Base-by-base conservation (phyloP, 2,113 vertebrate species). In the Catharus fuscescens region DNA sequence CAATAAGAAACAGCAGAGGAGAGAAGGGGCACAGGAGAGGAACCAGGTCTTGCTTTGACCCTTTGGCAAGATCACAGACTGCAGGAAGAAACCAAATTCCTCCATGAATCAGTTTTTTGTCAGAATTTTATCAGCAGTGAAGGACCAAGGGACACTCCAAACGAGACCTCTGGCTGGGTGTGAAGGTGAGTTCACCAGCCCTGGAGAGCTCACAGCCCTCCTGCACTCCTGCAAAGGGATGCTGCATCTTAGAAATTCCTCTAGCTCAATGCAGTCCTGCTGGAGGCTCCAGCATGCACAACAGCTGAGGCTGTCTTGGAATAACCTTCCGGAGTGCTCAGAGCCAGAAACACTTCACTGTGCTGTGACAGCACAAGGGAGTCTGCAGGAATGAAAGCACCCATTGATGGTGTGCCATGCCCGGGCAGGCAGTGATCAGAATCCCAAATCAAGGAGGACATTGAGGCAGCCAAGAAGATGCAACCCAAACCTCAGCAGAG, bases 241-340 rank as follows among this genome's bases (percentile, higher is more conserved):
- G 1, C n/a, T n/a, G n/a, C n/a, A n/a, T n/a, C 48, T 36, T 12
- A 12, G 18, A 42, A 45, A 50, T 29, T 53, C 9, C 32, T 66
- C 1, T 0, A 38, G 42, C 18, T 77, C 7, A 1, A 5, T 32
- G 54, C 32, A 80, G 24, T 8, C 29, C 62, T 50, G 40, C 71
- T 80, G 86, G 72, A 92, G 69, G 76, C 47, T 70, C 71, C 76
- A 62, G 42, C 40, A 56, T 60, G 56, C 67, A 66, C 44, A 67
- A 25, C 47, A 88, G 93, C 80, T 42, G 86, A 96, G 48, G 17
- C 69, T 42, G 56, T 10, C 86, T 92, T 74, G 76, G 60, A 95
- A 88, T 80, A 95, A 79, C 84, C 92, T 96, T 96, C 82, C 17
- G 12, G 81, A 88, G 76, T 4, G 40, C 64, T 96, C n/a, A 48